Conservation (phyloP, 2,888 invertebrate species). For the Pimpla rufipes region DNA sequence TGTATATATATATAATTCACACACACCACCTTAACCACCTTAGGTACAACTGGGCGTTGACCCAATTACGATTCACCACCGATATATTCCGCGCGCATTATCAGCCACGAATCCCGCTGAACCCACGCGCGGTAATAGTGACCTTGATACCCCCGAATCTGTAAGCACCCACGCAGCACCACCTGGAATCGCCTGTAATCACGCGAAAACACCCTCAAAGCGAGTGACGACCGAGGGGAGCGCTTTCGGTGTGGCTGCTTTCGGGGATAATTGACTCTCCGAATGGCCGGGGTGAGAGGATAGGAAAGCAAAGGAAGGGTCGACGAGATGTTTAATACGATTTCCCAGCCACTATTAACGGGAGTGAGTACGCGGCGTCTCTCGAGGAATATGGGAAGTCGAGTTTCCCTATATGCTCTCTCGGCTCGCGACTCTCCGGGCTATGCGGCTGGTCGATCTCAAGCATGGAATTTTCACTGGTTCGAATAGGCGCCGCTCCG, state of each 20-base stretch:
- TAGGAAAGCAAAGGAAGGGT: neutral
- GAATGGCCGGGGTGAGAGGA: neutral
- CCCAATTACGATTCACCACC: conserved; percentile 34
- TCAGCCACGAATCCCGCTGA: neutral
- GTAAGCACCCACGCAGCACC: neutral
- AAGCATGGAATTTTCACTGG: conserved; percentile 22
- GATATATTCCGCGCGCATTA: conserved; percentile 4
- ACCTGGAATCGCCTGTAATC: neutral
- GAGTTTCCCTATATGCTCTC: neutral
- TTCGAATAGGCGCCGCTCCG: neutral
- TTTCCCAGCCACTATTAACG: conserved; percentile 30
- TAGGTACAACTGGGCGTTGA: conserved; percentile 9
- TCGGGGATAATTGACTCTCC: conserved; percentile 18
- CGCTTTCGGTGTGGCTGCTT: neutral
- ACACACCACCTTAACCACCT: neutral
- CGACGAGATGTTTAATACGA: conserved; percentile 30
- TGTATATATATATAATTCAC: neutral
- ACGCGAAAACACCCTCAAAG: neutral
- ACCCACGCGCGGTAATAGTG: neutral
- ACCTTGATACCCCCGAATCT: neutral
- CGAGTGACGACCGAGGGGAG: neutral
- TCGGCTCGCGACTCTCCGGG: too few species aligned
- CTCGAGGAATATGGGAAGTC: conserved; percentile 19
- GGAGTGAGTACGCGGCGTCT: neutral
- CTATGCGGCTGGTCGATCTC: neutral